These are phyloP conservation scores for Eupeodes luniger DNA, from an alignment of 2,888 invertebrate genomes.

Conservation along the genomic window DNA sequence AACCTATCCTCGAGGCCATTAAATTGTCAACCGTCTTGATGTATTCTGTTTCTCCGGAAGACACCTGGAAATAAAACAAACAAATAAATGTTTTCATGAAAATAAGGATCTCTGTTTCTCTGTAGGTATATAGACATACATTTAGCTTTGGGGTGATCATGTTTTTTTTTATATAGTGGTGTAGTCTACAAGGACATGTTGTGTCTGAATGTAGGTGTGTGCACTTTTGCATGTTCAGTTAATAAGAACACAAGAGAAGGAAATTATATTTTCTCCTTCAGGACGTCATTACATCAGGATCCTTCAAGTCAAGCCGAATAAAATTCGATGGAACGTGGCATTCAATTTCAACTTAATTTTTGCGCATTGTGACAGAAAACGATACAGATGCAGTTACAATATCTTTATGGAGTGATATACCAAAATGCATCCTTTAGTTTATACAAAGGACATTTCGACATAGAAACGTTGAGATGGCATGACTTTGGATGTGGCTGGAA, in stretches of 20 bases:
- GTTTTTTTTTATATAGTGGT: neutral
- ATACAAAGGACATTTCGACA: conserved; percentile 16
- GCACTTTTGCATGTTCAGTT: neutral
- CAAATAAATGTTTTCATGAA: conserved; percentile 48
- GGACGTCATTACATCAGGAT: conserved; percentile 57
- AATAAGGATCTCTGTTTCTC: conserved; percentile 7
- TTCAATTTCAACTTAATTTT: conserved; percentile 64
- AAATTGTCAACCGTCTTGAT: conserved; percentile 83
- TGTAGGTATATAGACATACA: neutral
- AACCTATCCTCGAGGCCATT: conserved; percentile 82
- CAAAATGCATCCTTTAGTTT: conserved; percentile 17
- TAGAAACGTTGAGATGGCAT: neutral
- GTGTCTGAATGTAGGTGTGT: too few relatives aligned
- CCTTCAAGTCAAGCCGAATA: conserved; percentile 15
- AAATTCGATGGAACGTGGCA: conserved; percentile 44
- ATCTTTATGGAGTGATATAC: conserved; percentile 4
- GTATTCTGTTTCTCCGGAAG: conserved; percentile 82
- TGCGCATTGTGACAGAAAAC: conserved; percentile 56
- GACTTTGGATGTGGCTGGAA: neutral
- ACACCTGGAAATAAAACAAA: conserved; percentile 80
- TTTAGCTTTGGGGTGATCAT: conserved; percentile 23
- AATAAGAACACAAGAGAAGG: conserved; percentile 41
- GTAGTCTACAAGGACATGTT: neutral
- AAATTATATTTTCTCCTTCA: conserved; percentile 65
- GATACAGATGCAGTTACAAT: conserved; percentile 33